Evolutionary conservation across 2,797 vertebrate genomes (phyloP).

Genomic region (Hemitrygon akajei): DNA sequence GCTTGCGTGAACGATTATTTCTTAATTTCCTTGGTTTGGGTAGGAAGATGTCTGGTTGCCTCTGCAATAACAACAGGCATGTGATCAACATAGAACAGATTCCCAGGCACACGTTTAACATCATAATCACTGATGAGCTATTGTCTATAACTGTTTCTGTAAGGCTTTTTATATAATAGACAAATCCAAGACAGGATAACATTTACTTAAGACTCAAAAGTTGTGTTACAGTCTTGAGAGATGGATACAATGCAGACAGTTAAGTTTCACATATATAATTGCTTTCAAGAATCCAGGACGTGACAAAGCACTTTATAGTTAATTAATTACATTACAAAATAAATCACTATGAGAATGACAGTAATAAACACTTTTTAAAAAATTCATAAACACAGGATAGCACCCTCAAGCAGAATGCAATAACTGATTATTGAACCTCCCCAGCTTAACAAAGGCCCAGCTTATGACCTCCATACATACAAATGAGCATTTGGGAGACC

Average conservation of each 20-base stretch:
- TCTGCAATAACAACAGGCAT: neutral
- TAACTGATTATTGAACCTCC: no score
- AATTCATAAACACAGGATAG: no score
- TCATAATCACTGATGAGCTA: neutral
- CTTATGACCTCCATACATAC: no score
- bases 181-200: neutral
- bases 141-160: neutral
- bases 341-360: neutral
- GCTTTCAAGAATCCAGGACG: neutral
- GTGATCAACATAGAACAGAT: neutral
- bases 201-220: neutral
- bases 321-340: neutral
- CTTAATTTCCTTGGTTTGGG: conserved; percentile 80
- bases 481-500: no score
- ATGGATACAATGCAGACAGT: neutral
- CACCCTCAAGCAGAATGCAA: no score
- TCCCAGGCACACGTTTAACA: neutral
- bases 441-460: no score
- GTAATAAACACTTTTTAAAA: neutral
- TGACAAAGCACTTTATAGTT: neutral
- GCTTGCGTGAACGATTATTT: conserved; percentile 85
- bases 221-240: neutral
- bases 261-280: neutral
- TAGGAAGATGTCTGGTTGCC: conserved; percentile 86
- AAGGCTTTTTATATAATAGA: neutral